Conservation (phyloP, 2,797 vertebrate genomes). For the Galago senegalensis region DNA sequence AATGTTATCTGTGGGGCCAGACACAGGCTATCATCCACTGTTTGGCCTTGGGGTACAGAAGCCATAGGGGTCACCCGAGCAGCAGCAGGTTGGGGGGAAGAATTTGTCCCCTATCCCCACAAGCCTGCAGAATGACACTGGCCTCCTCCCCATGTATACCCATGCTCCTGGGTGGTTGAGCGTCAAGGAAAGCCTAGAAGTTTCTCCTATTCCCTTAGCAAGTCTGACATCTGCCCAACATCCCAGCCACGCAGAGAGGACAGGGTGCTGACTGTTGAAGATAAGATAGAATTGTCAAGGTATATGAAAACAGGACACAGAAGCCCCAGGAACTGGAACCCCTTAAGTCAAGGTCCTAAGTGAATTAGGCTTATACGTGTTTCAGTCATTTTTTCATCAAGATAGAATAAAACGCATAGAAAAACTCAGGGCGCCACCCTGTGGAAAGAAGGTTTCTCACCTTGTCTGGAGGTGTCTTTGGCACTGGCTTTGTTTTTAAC, state of each 20-base stretch:
- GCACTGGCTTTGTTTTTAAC: neutral
- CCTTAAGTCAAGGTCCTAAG: neutral
- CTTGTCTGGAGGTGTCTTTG: neutral
- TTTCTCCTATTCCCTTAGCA: neutral
- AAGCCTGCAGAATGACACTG: neutral
- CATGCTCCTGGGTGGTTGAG: neutral
- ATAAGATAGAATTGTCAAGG: neutral
- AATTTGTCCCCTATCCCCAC: neutral
- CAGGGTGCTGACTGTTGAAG: fast-evolving
- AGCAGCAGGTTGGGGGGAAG: neutral
- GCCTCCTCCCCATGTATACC: fast-evolving
- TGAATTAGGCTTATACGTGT: fast-evolving
- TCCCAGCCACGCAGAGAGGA: fast-evolving
- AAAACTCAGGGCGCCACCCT: fast-evolving
- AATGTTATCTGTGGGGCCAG: fast-evolving
- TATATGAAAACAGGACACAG: fast-evolving
- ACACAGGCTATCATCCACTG: neutral
- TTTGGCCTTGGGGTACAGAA: too few species aligned
- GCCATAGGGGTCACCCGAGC: too few species aligned
- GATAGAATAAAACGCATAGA: fast-evolving
- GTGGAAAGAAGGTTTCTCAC: fast-evolving
- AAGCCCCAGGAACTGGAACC: neutral
- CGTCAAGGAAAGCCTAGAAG: neutral
- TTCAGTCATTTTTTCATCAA: neutral
- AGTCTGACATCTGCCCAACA: fast-evolving